Evolutionary conservation across 2,888 invertebrate genomes (phyloP).

Genomic region (Megamerina dolium): DNA sequence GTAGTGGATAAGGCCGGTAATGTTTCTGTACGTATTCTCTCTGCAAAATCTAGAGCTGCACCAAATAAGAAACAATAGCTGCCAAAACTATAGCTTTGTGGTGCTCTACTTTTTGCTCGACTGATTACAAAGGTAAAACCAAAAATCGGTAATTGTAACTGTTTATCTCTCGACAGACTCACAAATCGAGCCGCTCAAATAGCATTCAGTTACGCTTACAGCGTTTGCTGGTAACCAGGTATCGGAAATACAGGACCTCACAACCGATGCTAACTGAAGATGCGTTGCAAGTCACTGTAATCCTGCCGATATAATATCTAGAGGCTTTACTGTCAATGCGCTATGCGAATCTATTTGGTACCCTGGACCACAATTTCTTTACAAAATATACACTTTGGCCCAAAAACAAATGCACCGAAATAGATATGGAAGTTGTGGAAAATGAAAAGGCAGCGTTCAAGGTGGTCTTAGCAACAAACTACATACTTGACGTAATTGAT

Average conservation of each 20-base stretch:
- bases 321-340: constrained; percentile 6
- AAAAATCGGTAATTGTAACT: neutral
- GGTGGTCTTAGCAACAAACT: neutral
- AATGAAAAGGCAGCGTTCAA: too few species aligned
- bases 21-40: neutral
- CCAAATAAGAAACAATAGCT: constrained; percentile 6
- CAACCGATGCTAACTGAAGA: constrained; percentile 5
- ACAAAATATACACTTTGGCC: neutral
- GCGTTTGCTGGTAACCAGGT: constrained; percentile 16
- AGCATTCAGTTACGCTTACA: constrained; percentile 8
- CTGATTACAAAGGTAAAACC: neutral
- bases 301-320: constrained; percentile 7
- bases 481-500: too few species aligned
- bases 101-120: constrained; percentile 7
- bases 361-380: constrained; percentile 2
- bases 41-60: constrained; percentile 9
- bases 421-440: constrained; percentile 10
- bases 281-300: neutral
- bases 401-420: neutral
- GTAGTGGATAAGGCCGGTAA: neutral
- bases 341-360: constrained; percentile 9
- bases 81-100: constrained; percentile 8
- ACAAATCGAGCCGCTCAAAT: constrained; percentile 6
- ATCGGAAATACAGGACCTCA: constrained; percentile 8
- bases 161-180: constrained; percentile 14